Evolutionary conservation across 2,113 vertebrate genomes (phyloP).

Genomic region (Oreocharis arfaki): DNA sequence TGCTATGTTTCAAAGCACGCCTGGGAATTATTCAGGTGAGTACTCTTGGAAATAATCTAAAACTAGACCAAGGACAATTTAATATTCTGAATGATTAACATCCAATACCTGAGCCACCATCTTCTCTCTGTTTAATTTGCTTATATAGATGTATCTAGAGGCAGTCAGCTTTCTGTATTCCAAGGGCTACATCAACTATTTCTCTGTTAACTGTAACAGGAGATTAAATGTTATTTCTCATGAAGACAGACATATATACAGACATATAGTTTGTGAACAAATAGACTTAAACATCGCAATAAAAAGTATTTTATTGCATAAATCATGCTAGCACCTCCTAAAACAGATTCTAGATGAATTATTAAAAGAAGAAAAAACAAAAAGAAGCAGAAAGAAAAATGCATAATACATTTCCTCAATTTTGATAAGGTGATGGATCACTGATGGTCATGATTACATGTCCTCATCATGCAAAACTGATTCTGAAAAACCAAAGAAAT

Average conservation of each 20-base stretch:
- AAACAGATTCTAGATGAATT: not conserved
- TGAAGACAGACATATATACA: not conserved
- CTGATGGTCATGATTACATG: not conserved
- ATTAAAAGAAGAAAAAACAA: not conserved
- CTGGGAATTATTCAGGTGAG: not conserved
- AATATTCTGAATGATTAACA: not conserved
- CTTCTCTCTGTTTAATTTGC: not conserved
- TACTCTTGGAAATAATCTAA: not conserved
- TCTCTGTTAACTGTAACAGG: not conserved
- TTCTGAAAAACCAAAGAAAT: not conserved
- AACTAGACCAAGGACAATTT: fast-evolving
- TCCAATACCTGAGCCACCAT: not conserved
- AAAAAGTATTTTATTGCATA: not conserved
- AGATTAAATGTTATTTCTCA: not conserved
- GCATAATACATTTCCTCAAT: not conserved
- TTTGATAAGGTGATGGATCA: not conserved
- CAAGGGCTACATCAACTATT: not conserved
- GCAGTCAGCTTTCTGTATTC: not conserved
- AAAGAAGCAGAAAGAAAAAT: not conserved
- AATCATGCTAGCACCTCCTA: not conserved
- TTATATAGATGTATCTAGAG: not conserved
- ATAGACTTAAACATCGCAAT: not conserved
- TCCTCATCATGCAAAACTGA: not conserved
- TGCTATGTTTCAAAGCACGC: not conserved
- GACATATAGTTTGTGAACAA: not conserved